Conservation (phyloP, 2,113 vertebrate species). For the Nycticryphes semicollaris region DNA sequence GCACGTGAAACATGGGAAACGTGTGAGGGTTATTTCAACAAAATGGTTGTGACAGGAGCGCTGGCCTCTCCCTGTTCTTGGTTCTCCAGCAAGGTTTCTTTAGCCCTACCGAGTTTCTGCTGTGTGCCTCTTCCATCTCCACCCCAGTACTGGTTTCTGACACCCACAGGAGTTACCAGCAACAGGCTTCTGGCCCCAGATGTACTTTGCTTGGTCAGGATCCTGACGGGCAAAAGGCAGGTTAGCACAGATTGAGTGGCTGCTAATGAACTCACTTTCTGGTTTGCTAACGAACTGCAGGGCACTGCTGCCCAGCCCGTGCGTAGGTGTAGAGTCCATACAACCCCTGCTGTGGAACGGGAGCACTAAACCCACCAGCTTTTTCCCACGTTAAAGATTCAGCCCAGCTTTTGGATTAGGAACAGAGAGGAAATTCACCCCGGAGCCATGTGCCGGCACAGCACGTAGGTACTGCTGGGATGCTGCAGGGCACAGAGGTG, state of each 20-base stretch:
- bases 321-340: neutral
- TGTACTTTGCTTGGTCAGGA: neutral
- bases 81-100: neutral
- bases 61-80: neutral
- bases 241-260: neutral
- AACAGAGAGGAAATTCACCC: neutral
- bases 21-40: neutral
- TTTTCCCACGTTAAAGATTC: neutral
- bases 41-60: neutral
- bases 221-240: neutral
- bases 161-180: neutral
- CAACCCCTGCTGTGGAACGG: accelerated
- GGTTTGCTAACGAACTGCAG: neutral
- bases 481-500: conserved; percentile 25
- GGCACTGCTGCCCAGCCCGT: neutral
- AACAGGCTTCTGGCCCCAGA: neutral
- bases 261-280: neutral
- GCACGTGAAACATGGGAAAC: accelerated
- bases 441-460: neutral
- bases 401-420: neutral
- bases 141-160: neutral
- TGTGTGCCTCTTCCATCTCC: neutral
- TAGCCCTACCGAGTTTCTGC: neutral
- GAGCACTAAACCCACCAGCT: neutral
- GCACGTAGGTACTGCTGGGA: neutral